Evolutionary conservation across 1,140 invertebrate species (phyloP).

Genomic region (Oscheius sp.): DNA sequence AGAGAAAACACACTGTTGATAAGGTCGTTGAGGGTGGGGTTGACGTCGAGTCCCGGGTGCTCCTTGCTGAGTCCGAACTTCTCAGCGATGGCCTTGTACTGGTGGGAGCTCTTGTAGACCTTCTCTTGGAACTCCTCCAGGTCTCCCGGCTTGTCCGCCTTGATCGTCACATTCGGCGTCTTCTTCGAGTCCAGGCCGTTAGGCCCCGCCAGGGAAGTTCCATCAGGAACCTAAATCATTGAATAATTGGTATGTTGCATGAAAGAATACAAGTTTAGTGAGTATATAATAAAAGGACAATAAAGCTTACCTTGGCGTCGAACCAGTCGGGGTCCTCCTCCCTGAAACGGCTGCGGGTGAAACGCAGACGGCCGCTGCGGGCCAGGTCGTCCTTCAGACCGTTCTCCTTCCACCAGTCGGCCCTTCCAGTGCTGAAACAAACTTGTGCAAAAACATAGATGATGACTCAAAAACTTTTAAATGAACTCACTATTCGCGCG

Average conservation of each 20-base stretch:
- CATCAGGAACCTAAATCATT: constrained; percentile 36
- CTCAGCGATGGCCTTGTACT: constrained; percentile 55
- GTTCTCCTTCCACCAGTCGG: constrained; percentile 53
- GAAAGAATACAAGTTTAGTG: no score
- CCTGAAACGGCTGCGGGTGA: constrained; percentile 11
- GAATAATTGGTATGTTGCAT: no score
- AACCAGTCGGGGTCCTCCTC: constrained; percentile 50
- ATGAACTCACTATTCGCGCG: constrained; percentile 47
- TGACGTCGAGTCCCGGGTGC: constrained; percentile 52
- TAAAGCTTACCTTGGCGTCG: constrained; percentile 43
- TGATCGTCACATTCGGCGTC: constrained; percentile 38
- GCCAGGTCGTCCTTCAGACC: constrained; percentile 39
- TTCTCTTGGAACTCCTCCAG: constrained; percentile 51
- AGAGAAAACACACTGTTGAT: constrained; percentile 8
- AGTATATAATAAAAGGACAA: neutral
- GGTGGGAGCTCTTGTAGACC: constrained; percentile 45
- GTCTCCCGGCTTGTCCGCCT: constrained; percentile 43
- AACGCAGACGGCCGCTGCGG: constrained; percentile 28
- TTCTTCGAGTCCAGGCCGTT: constrained; percentile 44
- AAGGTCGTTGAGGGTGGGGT: constrained; percentile 39
- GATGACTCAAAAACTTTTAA: constrained; percentile 7
- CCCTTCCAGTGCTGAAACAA: constrained; percentile 48
- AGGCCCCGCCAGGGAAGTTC: constrained; percentile 43
- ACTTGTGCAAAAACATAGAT: neutral
- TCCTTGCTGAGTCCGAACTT: constrained; percentile 54